Base-by-base conservation (phyloP, 1,140 invertebrate genomes). In the Drosophila aff. region DNA sequence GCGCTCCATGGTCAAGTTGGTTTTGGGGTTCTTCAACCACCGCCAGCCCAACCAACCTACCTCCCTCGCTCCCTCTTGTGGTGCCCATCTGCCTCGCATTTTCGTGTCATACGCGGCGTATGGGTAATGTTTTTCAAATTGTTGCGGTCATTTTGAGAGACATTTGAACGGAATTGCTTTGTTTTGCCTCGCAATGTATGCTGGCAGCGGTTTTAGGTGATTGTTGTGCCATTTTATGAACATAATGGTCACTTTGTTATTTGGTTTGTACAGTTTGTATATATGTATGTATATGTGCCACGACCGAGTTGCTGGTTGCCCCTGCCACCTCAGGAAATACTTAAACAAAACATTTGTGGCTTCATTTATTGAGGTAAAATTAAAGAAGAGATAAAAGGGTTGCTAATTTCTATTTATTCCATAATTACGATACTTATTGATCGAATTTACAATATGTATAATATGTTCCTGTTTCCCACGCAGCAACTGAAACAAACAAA, bases 91-190 rank as follows among this genome's bases (percentile, higher is more conserved):
- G 52, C 52, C 61, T 38, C 55, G 57, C 66, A 76, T 46, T 72
- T 28, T 43, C 65, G 52, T 76, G 74, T 80, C 81, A 71, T 75
- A 83, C 77, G 71, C 75, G 84, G 73, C 83, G 83, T 83, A 86
- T 89, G 83, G 83, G 83, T 80, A 86, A 86, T 89, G 83, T 86
- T 86, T 86, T 89, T 83, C 72, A 82, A 86, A 86, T 86, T 86
- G 83, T 80, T 86, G 80, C 73, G 76, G 76, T 89, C 83, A 75
- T 53, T 78, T 78, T 43, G 74, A 77, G 75, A 77, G 74, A 78
- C 75, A 78, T 78, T 78, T 62, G 57, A 64, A 58, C 75, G 64
- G 41, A 65, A 69, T 79, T 44, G 52, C 46, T 64, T 57, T 61
- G 50, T 60, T 79, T 78, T 79, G 74, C 73, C 71, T 63, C 38